A percentile compares a stretch with the other conserved stretches of the same genome.
Conservation (phyloP, 2,113 vertebrate genomes). For the Oncorhynchus mykiss region DNA sequence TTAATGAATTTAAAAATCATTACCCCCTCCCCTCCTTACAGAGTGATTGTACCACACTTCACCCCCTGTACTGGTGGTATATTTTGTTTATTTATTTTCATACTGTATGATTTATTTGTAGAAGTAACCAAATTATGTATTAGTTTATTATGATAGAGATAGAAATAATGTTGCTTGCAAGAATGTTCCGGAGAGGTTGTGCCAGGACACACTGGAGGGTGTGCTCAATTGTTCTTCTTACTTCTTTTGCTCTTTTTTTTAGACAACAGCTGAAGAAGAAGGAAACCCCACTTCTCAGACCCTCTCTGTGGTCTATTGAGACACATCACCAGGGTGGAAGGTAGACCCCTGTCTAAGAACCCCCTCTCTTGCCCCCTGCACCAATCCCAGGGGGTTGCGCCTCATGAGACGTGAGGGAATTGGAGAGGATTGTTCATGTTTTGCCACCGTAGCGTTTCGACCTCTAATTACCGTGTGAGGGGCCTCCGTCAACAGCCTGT, state of each 20-base stretch:
- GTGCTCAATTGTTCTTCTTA: no score
- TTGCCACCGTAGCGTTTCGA: conserved; percentile 30
- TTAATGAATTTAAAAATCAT: conserved; percentile 30
- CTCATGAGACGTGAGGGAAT: not conserved
- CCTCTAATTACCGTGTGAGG: conserved; percentile 37
- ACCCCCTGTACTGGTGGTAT: no score
- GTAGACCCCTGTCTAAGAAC: conserved; percentile 14
- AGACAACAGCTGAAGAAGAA: not conserved
- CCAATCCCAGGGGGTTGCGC: conserved; percentile 9
- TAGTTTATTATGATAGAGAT: not conserved
- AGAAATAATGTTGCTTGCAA: not conserved
- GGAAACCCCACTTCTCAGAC: not conserved
- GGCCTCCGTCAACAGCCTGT: conserved; percentile 41
- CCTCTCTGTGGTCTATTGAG: conserved; percentile 27
- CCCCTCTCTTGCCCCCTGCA: conserved; percentile 6
- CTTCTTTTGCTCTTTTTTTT: not conserved
- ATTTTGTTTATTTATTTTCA: conserved; percentile 12
- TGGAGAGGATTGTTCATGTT: conserved; percentile 10
- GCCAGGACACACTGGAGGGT: no score
- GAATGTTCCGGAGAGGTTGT: not conserved
- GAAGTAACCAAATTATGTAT: not conserved
- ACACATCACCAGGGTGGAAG: conserved; percentile 7
- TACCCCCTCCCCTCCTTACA: no score
- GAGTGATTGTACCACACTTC: no score
- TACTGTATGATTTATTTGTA: conserved; percentile 1